Evolutionary conservation across 1,140 invertebrate species (phyloP).

Genomic region (Brachionus asplanchnoidis): DNA sequence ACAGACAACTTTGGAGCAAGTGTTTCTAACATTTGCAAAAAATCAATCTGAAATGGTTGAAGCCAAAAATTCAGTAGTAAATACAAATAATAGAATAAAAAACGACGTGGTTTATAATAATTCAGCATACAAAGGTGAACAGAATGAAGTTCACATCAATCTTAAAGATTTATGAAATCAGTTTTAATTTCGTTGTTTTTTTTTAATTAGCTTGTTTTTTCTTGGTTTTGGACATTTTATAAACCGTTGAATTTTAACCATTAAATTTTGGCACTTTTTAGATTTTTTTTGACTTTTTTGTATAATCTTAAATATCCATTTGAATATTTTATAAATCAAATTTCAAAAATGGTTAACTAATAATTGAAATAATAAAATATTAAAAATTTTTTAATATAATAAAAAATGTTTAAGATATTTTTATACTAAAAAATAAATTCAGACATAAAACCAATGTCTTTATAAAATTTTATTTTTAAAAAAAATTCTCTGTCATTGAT

Average conservation of each 20-base stretch:
- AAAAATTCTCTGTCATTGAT: too few species aligned
- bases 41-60: not conserved
- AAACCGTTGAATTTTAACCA: not conserved
- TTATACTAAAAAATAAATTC: too few species aligned
- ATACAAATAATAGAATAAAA: not conserved
- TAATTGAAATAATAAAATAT: too few species aligned
- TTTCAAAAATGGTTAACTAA: too few species aligned
- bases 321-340: too few species aligned
- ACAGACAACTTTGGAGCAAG: slow-evolving; percentile 39
- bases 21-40: slow-evolving; percentile 39
- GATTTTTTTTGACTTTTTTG: too few species aligned
- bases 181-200: not conserved
- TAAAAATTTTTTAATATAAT: too few species aligned
- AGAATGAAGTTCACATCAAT: not conserved
- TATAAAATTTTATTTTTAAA: too few species aligned
- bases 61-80: not conserved
- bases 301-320: too few species aligned
- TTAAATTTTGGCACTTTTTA: too few species aligned
- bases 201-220: not conserved
- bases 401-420: too few species aligned
- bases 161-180: not conserved
- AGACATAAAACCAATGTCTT: too few species aligned
- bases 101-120: not conserved
- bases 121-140: not conserved
- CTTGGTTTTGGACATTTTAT: not conserved